These are phyloP conservation scores for Pygoscelis antarcticus DNA, from an alignment of 2,113 vertebrate genomes.

Conservation along the genomic window DNA sequence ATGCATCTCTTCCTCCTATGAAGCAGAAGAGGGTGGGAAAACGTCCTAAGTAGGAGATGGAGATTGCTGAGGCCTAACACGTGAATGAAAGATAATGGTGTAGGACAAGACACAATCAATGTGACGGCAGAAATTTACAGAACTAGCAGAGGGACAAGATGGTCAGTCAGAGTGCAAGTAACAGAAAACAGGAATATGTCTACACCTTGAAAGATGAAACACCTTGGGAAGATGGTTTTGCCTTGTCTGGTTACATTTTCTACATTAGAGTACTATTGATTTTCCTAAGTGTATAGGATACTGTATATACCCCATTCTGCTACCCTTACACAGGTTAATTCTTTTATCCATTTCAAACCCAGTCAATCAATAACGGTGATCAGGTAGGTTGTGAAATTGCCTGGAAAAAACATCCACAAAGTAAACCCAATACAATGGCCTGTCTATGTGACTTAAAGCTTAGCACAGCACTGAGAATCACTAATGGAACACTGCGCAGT, in stretches of 20 bases:
- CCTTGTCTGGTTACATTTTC: constrained; percentile 57
- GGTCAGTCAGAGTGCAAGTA: background rate
- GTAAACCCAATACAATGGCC: constrained; percentile 66
- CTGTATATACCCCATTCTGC: constrained; percentile 54
- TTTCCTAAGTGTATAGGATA: constrained; percentile 65
- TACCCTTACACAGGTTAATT: constrained; percentile 69
- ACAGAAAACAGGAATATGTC: background rate
- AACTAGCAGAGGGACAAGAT: background rate
- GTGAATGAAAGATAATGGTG: background rate
- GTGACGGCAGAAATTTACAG: background rate
- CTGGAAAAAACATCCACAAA: constrained; percentile 71
- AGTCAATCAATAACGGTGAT: constrained; percentile 68
- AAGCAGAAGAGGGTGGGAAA: background rate
- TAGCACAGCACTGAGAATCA: constrained; percentile 78
- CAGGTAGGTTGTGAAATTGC: constrained; percentile 76
- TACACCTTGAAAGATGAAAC: background rate
- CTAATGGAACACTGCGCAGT: constrained; percentile 75
- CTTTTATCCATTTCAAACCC: constrained; percentile 71
- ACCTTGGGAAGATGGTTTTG: background rate
- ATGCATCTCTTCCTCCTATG: background rate
- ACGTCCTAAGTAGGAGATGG: background rate
- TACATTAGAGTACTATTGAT: constrained; percentile 65
- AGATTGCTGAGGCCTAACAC: background rate
- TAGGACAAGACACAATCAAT: background rate
- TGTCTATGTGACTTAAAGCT: constrained; percentile 78